Percentiles rank a stretch among this genome's conserved stretches.
Evolutionary conservation across 2,113 vertebrate genomes (phyloP).

Genomic region (Ceratotherium simum): DNA sequence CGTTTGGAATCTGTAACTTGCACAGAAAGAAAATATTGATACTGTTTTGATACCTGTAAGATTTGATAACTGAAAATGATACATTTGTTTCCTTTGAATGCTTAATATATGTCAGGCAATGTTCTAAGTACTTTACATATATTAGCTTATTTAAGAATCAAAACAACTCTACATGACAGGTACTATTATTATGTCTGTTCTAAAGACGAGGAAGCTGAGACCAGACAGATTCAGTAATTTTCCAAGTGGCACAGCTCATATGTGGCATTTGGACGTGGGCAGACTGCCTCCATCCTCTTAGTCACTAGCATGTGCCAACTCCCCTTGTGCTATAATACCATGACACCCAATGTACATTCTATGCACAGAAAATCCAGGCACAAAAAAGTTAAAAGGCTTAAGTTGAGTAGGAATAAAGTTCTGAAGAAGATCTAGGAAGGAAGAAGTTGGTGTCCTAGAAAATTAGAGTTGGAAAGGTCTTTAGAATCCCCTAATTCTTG

Average conservation of each 20-base stretch:
- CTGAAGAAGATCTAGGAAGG: not conserved
- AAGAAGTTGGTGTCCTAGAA: not conserved
- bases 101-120: not conserved
- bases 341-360: not conserved
- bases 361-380: not conserved
- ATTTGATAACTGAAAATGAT: not conserved
- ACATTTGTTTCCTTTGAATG: not conserved
- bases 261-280: not conserved
- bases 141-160: constrained; percentile 2
- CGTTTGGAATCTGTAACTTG: not conserved
- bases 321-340: not conserved
- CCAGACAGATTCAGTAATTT: not conserved
- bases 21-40: not conserved
- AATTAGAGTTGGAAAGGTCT: not conserved
- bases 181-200: not conserved
- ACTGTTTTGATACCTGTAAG: not conserved
- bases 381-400: not conserved
- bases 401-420: not conserved
- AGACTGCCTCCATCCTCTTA: not conserved
- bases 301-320: not conserved
- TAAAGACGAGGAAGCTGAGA: not conserved
- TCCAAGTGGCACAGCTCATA: not conserved
- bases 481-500: not conserved
- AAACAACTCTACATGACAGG: not conserved
- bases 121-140: not conserved